These are phyloP conservation scores for Megalops atlanticus DNA, from an alignment of 2,113 vertebrate genomes.

Conservation along the genomic window DNA sequence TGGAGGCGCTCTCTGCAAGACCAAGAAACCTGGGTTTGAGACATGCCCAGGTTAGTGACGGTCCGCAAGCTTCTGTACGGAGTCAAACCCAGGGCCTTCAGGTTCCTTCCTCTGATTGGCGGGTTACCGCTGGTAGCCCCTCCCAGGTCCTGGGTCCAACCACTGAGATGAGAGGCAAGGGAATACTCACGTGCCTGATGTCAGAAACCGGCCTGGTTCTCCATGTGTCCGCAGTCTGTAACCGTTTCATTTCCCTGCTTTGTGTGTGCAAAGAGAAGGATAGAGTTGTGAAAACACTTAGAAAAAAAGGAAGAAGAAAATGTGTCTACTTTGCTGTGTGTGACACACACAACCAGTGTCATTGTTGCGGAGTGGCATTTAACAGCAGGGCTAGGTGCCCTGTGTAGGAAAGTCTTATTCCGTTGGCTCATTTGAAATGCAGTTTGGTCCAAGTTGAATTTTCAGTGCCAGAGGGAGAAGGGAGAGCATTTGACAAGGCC, in stretches of 20 bases:
- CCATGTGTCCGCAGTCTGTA: background rate
- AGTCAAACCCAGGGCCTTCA: background rate
- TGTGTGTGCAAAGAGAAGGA: background rate
- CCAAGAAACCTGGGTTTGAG: constrained; percentile 20
- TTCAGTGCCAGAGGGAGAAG: background rate
- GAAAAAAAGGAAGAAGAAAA: background rate
- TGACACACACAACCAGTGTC: constrained; percentile 50
- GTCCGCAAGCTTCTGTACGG: background rate
- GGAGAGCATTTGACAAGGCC: constrained; percentile 1
- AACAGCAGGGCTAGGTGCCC: constrained; percentile 14
- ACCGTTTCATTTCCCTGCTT: background rate
- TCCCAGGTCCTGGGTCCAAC: constrained; percentile 20
- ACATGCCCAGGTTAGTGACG: constrained; percentile 17
- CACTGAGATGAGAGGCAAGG: constrained; percentile 38
- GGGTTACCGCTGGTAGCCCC: constrained; percentile 38
- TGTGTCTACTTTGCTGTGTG: constrained; percentile 24
- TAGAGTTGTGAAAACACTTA: background rate
- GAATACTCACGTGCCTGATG: constrained; percentile 64
- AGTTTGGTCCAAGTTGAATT: background rate
- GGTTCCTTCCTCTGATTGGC: background rate
- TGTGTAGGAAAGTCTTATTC: background rate
- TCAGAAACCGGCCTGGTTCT: constrained; percentile 37
- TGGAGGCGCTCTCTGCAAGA: constrained; percentile 64
- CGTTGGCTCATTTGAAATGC: background rate
- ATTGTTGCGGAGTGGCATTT: constrained; percentile 34